Base-by-base conservation (phyloP, 2,888 invertebrate species). In the Luperina nickerlii region DNA sequence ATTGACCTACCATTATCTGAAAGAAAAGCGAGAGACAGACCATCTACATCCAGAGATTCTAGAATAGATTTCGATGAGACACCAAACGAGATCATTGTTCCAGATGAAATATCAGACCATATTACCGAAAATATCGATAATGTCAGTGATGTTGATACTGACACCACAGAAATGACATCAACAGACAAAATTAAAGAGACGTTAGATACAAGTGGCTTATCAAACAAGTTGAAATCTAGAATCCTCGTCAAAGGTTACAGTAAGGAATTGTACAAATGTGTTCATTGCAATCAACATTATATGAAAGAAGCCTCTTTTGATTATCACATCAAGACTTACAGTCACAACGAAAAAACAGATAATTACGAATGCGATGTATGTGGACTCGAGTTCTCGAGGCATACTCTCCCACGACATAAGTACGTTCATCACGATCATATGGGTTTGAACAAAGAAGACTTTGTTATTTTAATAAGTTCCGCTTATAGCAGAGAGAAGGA, bases 381-480 rank as follows among this genome's bases (percentile, higher is more conserved):
- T 18, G 78, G 62, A 0, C n/a, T 88, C 1, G 75, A 54, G 2
- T 89, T 89, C 51, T 82, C 86, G 0, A 75, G 27, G 13, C 0
- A 51, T 2, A 83, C 87, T 1, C 27, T 89, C 0, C 78, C 76
- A 0, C 68, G 87, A 0, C 89, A 89, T 18, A 70, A 63, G 9
- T 86, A 82, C 5, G 74, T 89, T 0, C 89, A 89, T 20, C 89
- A 89, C 1, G 54, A 78, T 0, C 51, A 24, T 1, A 86, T 88
- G 84, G 18, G 73, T 0, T 66, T 89, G 6, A 66, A 63, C 13
- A 57, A 6, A 11, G 76, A 73, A 6, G 87, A 84, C 67, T 78
- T 86, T 24, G 0, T 66, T 0, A 81, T 85, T 0, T 0, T 78
- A 3, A n/a, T 66, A 0, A 60, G 84, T 32, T 18, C 76, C 0